Base-by-base conservation (phyloP, 1,140 invertebrate species). In the Drosophila sturtevanti region DNA sequence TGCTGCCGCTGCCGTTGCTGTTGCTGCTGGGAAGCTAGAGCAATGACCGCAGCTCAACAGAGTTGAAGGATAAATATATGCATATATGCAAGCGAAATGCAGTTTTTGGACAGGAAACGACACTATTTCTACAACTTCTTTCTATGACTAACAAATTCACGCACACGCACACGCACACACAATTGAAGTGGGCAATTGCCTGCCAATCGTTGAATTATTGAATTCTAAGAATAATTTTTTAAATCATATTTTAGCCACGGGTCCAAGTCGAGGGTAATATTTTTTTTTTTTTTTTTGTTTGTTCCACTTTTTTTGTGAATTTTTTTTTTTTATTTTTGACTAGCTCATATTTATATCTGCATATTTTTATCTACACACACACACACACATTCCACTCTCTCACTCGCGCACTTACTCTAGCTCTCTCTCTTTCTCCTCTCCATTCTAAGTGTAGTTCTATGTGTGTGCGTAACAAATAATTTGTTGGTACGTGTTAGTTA, bases 11-110 rank as follows among this genome's bases (percentile, higher is more conserved):
- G 55, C 48, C 38, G 63, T 44, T 61, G 48, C 52, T 22, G 37
- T 59, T 34, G 38, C 34, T 63, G 52, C 21, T 59, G 59, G 74
- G 63, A 16, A 80, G 84, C 78, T 85, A 67, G 81, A 81, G 86
- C 85, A 89, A 89, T 89, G 81, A 89, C 86, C 81, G 72, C 77
- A 85, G 80, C 78, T 81, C 63, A 67, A 34, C 73, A 90, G 80
- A 77, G 87, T 90, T 90, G 87, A 89, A 89, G 84, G 85, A 89
- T 89, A 84, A 84, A 55, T 44, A 44, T 44, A 44, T 44, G 41
- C 41, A 44, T 44, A 21, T 38, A 38, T 27, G 35, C 27, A 64
- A 68, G 63, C 58, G 48, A 67, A 73, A 65, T 68, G 48, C 65
- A 74, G 65, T 72, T 66, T 59, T 58, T 31, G 68, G 24, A 60